These are phyloP conservation scores for Esox masquinongy DNA, from an alignment of 2,797 vertebrate species.

Conservation along the genomic window DNA sequence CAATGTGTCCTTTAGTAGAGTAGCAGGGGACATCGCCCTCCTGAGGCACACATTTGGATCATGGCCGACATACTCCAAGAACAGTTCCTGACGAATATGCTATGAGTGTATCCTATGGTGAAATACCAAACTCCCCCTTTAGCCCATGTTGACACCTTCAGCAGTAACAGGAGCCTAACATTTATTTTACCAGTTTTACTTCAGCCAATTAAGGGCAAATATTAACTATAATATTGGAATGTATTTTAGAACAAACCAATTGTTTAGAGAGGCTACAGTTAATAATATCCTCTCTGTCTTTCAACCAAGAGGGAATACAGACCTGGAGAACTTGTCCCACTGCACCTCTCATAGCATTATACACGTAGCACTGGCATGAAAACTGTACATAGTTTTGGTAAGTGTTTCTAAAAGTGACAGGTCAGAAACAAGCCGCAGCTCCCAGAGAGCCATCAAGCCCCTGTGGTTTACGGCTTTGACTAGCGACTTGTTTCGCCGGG, in stretches of 20 bases:
- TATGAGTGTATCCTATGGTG: too few species aligned
- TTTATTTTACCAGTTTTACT: conserved; percentile 47
- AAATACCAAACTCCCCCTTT: conserved; percentile 20
- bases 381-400: neutral
- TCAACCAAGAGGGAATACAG: neutral
- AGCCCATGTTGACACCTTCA: conserved; percentile 4
- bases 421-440: conserved; percentile 41
- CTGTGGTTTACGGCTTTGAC: neutral
- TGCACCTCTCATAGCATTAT: neutral
- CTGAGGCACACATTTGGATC: too few species aligned
- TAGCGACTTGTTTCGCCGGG: conserved; percentile 13
- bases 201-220: neutral
- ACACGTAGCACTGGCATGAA: neutral
- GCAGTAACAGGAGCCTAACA: conserved; percentile 28
- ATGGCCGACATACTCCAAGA: too few species aligned
- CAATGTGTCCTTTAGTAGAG: too few species aligned
- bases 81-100: too few species aligned
- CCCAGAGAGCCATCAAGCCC: neutral
- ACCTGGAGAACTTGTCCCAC: neutral
- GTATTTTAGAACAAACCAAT: neutral
- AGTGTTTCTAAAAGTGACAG: conserved; percentile 16
- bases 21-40: too few species aligned
- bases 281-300: too few species aligned
- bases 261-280: too few species aligned
- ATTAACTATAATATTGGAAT: neutral